These are phyloP conservation scores for Diabrotica virgifera DNA, from an alignment of 1,140 invertebrate species.

Conservation along the genomic window DNA sequence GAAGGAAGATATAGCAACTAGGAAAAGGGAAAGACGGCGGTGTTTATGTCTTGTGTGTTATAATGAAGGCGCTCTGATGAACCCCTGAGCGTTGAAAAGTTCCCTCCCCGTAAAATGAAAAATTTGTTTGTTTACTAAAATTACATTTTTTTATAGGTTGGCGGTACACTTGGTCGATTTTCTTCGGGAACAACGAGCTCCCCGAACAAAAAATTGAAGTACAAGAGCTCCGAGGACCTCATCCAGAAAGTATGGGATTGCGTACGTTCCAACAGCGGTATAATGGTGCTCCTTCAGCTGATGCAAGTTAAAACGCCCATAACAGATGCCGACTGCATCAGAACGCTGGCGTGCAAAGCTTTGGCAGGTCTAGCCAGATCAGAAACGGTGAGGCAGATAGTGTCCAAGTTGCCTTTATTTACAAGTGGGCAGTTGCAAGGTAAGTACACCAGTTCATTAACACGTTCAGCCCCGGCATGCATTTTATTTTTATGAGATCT, in stretches of 20 bases:
- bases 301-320: slow-evolving; percentile 92
- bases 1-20: too few species aligned
- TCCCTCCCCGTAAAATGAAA: too few species aligned
- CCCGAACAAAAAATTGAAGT: slow-evolving; percentile 68
- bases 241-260: slow-evolving; percentile 91
- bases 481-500: too few species aligned
- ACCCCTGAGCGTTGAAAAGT: too few species aligned
- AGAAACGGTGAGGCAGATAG: slow-evolving; percentile 90
- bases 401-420: slow-evolving; percentile 93
- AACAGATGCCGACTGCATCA: slow-evolving; percentile 92
- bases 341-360: slow-evolving; percentile 87
- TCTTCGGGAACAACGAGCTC: slow-evolving; percentile 56
- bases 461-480: too few species aligned
- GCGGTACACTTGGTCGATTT: slow-evolving; percentile 63
- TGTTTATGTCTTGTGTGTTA: too few species aligned
- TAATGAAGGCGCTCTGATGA: too few species aligned
- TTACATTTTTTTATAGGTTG: slow-evolving; percentile 50
- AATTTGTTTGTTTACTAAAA: slow-evolving; percentile 9
- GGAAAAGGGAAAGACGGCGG: too few species aligned
- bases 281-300: slow-evolving; percentile 82
- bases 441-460: slow-evolving; percentile 47
- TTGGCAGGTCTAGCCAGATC: slow-evolving; percentile 88
- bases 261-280: slow-evolving; percentile 91
- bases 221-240: slow-evolving; percentile 78
- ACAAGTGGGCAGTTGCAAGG: slow-evolving; percentile 89